These are phyloP conservation scores for Bemisia tabaci DNA, from an alignment of 1,140 invertebrate species.

Conservation along the genomic window DNA sequence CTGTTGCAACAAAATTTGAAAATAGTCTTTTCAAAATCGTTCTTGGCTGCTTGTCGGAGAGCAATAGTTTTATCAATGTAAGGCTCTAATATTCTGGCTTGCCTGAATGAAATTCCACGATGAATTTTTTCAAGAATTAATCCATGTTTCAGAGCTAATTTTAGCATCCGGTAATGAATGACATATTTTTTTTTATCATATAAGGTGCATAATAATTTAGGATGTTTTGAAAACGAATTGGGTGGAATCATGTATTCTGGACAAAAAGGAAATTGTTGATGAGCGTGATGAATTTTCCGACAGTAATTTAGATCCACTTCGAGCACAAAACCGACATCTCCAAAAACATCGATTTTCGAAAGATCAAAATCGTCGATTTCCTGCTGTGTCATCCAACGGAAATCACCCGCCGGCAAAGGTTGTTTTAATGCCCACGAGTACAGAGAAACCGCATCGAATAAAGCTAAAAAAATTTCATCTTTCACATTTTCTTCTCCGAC, in stretches of 20 bases:
- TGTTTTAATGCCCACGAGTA: background rate
- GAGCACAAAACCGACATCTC: constrained; percentile 23
- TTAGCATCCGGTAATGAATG: constrained; percentile 35
- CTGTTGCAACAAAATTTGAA: constrained; percentile 35
- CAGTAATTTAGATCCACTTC: constrained; percentile 20
- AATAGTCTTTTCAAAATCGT: constrained; percentile 33
- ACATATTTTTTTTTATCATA: constrained; percentile 32
- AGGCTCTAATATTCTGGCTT: constrained; percentile 33
- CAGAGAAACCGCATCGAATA: background rate
- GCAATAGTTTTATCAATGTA: constrained; percentile 34
- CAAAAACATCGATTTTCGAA: background rate
- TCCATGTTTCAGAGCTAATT: constrained; percentile 33
- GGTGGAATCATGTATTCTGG: constrained; percentile 24
- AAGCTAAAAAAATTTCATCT: background rate
- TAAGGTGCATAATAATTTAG: constrained; percentile 26
- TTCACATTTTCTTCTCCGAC: background rate
- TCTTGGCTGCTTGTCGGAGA: constrained; percentile 26
- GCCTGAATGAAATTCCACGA: constrained; percentile 36
- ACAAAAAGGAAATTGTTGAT: constrained; percentile 31
- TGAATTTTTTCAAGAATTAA: constrained; percentile 35
- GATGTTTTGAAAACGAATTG: constrained; percentile 9
- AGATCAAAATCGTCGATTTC: background rate
- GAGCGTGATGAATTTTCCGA: constrained; percentile 21
- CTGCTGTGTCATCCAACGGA: background rate
- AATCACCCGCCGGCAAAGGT: background rate